A percentile compares a stretch with the other conserved stretches of the same genome.
Evolutionary conservation across 2,797 vertebrate species (phyloP).

Genomic region (Agapornis canus): DNA sequence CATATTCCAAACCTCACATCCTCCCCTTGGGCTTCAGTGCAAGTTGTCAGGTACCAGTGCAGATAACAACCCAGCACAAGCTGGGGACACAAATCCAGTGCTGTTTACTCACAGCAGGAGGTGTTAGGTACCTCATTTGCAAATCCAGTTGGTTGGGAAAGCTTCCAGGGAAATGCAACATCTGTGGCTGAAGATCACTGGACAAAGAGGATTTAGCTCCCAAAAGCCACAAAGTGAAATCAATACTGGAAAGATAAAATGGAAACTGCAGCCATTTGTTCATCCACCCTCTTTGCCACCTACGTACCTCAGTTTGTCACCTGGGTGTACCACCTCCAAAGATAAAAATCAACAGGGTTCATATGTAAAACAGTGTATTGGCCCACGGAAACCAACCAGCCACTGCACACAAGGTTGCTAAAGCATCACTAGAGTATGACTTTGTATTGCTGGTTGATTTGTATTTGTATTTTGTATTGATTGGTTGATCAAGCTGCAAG

Average conservation of each 20-base stretch:
- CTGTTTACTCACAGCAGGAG: slow-evolving; percentile 31
- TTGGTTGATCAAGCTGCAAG: too few relatives aligned
- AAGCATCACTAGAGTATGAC: background rate
- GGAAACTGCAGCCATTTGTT: background rate
- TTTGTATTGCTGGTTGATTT: background rate
- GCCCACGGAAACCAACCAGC: background rate
- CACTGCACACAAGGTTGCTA: background rate
- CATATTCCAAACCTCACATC: background rate
- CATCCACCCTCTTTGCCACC: background rate
- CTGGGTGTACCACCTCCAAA: background rate
- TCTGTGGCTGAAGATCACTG: background rate
- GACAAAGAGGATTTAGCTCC: background rate
- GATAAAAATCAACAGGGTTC: background rate
- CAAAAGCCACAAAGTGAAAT: background rate
- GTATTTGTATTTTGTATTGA: too few relatives aligned
- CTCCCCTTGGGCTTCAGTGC: slow-evolving; percentile 11
- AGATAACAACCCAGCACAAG: slow-evolving; percentile 30
- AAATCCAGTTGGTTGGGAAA: slow-evolving; percentile 39
- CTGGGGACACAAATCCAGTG: slow-evolving; percentile 29
- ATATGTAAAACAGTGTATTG: background rate
- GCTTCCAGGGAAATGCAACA: slow-evolving; percentile 25
- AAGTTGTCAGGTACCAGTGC: slow-evolving; percentile 32
- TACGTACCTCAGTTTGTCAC: background rate
- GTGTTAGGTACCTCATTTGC: slow-evolving; percentile 32
- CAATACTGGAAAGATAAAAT: background rate